Evolutionary conservation across 2,888 invertebrate genomes (phyloP).

Genomic region (Pseudococcus longispinus): DNA sequence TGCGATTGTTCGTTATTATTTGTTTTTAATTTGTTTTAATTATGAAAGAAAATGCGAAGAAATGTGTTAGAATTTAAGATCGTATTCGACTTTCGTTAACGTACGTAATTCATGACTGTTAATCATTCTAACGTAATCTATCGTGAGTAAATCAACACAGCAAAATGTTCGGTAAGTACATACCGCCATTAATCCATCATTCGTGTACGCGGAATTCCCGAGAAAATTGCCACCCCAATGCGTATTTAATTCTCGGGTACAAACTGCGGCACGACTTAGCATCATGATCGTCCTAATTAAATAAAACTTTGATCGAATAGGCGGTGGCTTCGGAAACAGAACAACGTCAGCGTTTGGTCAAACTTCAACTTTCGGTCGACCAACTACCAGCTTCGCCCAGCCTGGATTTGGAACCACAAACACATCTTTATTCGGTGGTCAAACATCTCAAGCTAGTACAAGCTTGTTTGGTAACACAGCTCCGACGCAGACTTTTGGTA

Average conservation of each 20-base stretch:
- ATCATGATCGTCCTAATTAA: neutral
- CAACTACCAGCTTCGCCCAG: conserved; percentile 68
- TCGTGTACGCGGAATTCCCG: neutral
- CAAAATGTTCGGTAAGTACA: conserved; percentile 33
- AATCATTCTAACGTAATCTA: neutral
- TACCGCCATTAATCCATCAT: neutral
- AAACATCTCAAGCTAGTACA: conserved; percentile 61
- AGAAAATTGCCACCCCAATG: neutral
- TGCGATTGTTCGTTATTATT: neutral
- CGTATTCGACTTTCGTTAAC: neutral
- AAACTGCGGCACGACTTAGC: neutral
- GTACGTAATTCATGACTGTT: neutral
- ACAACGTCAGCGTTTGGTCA: conserved; percentile 64
- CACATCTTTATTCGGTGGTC: conserved; percentile 61
- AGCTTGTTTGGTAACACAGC: conserved; percentile 72
- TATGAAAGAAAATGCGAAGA: neutral
- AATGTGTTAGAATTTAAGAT: neutral
- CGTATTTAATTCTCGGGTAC: neutral
- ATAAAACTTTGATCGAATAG: neutral
- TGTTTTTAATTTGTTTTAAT: conserved; percentile 1
- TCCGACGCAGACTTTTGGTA: conserved; percentile 66
- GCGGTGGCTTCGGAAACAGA: conserved; percentile 53
- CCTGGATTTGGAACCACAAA: conserved; percentile 73
- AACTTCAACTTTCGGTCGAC: conserved; percentile 67
- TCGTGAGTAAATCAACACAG: neutral